Base-by-base conservation (phyloP, 2,888 invertebrate species). In the Caenorhabditis sp. region DNA sequence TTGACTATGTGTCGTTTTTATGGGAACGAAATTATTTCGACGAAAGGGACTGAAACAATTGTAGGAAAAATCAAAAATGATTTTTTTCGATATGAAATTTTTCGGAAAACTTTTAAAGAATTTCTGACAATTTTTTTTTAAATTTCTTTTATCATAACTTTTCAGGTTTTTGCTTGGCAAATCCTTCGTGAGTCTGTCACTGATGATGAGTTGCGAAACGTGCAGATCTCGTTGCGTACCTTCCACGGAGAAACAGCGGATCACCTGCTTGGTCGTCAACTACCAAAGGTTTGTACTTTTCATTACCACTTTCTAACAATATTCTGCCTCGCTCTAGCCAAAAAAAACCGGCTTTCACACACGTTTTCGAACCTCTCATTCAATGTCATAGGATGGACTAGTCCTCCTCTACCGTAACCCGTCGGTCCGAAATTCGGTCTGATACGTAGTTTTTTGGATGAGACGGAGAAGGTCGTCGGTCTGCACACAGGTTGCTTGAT, bases 81-180 rank as follows among this genome's bases (percentile, higher is more conserved):
- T n/a, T n/a, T n/a, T n/a, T n/a, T n/a, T n/a, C n/a, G n/a, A n/a
- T n/a, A n/a, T 37, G 1, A 26, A 8, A 37, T 55, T 51, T 9
- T n/a, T n/a, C n/a, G n/a, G n/a, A n/a, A n/a, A n/a, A n/a, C n/a
- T n/a, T n/a, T n/a, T n/a, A n/a, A n/a, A n/a, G n/a, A n/a, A n/a
- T n/a, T n/a, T n/a, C n/a, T n/a, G n/a, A n/a, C n/a, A n/a, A n/a
- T n/a, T n/a, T n/a, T n/a, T n/a, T n/a, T n/a, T n/a, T n/a, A n/a
- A n/a, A n/a, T n/a, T n/a, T n/a, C n/a, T n/a, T n/a, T n/a, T n/a
- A n/a, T n/a, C n/a, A n/a, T n/a, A n/a, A 32, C 9, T 32, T 61
- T 68, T 35, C 56, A 61, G 90, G 91, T 91, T 24, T 91, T 91
- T 67, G 91, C 91, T 15, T 91, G 91, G 91, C 91, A 91, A 74